Evolutionary conservation across 2,888 invertebrate genomes (phyloP).

Genomic region (Amblyteles armatorius): DNA sequence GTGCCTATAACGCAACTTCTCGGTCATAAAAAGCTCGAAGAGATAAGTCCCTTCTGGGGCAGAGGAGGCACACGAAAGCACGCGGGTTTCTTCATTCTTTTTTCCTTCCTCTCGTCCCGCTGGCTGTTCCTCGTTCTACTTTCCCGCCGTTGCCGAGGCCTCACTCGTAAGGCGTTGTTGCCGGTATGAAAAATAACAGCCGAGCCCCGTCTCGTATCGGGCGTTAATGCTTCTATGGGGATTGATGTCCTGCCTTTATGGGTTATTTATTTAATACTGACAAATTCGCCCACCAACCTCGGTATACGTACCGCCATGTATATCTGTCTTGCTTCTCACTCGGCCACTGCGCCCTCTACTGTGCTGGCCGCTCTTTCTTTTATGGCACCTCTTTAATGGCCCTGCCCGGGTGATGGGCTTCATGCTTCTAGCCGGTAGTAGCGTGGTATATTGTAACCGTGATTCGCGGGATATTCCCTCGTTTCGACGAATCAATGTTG

Average conservation of each 20-base stretch:
- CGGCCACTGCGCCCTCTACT: constrained; percentile 64
- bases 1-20: constrained; percentile 80
- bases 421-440: constrained; percentile 44
- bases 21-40: constrained; percentile 82
- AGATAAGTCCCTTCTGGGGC: constrained; percentile 68
- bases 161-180: constrained; percentile 77
- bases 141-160: constrained; percentile 31
- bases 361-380: constrained; percentile 74
- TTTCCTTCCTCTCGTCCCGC: constrained; percentile 22
- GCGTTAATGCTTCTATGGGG: constrained; percentile 83
- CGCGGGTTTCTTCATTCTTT: constrained; percentile 30
- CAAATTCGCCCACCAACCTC: constrained; percentile 78
- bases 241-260: constrained; percentile 84
- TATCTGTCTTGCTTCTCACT: constrained; percentile 53
- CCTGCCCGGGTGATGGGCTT: constrained; percentile 55
- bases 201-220: constrained; percentile 80
- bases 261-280: constrained; percentile 85
- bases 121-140: not conserved
- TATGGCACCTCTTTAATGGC: constrained; percentile 81
- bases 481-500: constrained; percentile 61
- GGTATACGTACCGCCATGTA: constrained; percentile 35
- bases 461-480: constrained; percentile 54
- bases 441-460: constrained; percentile 32
- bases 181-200: constrained; percentile 84
- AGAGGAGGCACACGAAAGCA: constrained; percentile 51